These are phyloP conservation scores for Aurelia sp. DNA, from an alignment of 30 jellyfish, hydroid and myxozoan genomes.

Conservation along the genomic window DNA sequence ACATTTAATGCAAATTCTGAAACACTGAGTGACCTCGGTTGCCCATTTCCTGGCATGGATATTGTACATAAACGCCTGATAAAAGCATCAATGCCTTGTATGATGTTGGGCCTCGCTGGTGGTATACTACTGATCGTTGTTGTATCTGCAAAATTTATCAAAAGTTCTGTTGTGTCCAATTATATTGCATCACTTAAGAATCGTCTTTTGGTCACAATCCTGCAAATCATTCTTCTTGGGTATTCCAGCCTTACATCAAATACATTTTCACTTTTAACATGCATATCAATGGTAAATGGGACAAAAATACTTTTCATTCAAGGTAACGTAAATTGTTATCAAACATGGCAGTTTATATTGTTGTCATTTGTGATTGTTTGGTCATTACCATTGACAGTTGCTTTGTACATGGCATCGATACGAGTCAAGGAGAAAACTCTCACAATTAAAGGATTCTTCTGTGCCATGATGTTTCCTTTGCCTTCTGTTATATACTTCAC, in stretches of 20 bases:
- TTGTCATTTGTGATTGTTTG: neutral
- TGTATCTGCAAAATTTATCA: too few species aligned
- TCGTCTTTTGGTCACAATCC: neutral
- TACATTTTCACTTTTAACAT: constrained; percentile 12
- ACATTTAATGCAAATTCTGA: neutral
- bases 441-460: neutral
- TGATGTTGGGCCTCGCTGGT: too few species aligned
- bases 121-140: too few species aligned
- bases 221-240: neutral
- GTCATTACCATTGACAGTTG: constrained; percentile 1
- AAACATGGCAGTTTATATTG: constrained; percentile 2
- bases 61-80: too few species aligned
- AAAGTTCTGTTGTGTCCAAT: neutral
- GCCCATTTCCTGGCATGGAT: neutral
- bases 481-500: neutral
- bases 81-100: too few species aligned
- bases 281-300: constrained; percentile 22
- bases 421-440: neutral
- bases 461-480: constrained; percentile 20
- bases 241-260: constrained; percentile 23
- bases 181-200: neutral
- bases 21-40: neutral
- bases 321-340: constrained; percentile 8
- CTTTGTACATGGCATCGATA: neutral
- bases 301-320: neutral